These are phyloP conservation scores for Sinohyriopsis cumingii DNA, from an alignment of 2,888 invertebrate genomes.

Conservation along the genomic window DNA sequence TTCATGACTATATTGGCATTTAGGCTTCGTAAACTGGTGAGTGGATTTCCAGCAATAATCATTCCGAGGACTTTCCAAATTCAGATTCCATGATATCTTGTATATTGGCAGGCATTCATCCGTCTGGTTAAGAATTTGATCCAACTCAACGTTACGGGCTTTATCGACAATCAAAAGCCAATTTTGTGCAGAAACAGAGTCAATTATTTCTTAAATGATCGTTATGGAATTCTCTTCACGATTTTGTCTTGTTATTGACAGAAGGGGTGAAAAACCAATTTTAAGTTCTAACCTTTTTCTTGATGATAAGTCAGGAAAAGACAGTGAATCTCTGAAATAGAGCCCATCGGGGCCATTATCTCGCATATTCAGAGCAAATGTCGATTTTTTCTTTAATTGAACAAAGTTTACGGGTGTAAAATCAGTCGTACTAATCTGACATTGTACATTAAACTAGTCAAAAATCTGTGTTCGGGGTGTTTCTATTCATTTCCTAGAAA, in stretches of 20 bases:
- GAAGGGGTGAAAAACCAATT: constrained; percentile 36
- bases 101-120: too few relatives aligned
- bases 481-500: constrained; percentile 36
- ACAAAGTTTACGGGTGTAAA: constrained; percentile 27
- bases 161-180: constrained; percentile 46
- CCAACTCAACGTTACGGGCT: constrained; percentile 4
- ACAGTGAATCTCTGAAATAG: constrained; percentile 27
- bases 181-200: constrained; percentile 40
- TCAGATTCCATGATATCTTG: too few relatives aligned
- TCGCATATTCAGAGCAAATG: constrained; percentile 32
- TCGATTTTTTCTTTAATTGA: constrained; percentile 35
- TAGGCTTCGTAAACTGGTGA: too few relatives aligned
- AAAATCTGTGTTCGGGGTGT: constrained; percentile 27
- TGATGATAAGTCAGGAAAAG: constrained; percentile 40
- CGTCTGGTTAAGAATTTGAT: too few relatives aligned
- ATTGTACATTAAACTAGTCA: constrained; percentile 32
- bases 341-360: constrained; percentile 32
- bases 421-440: constrained; percentile 37
- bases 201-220: constrained; percentile 42
- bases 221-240: constrained; percentile 34
- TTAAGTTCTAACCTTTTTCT: constrained; percentile 37
- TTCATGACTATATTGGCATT: too few relatives aligned
- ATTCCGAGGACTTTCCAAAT: too few relatives aligned
- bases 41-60: too few relatives aligned
- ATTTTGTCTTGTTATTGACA: constrained; percentile 33